Base-by-base conservation (phyloP, 1,140 invertebrate genomes). In the Dendroctonus ponderosae region DNA sequence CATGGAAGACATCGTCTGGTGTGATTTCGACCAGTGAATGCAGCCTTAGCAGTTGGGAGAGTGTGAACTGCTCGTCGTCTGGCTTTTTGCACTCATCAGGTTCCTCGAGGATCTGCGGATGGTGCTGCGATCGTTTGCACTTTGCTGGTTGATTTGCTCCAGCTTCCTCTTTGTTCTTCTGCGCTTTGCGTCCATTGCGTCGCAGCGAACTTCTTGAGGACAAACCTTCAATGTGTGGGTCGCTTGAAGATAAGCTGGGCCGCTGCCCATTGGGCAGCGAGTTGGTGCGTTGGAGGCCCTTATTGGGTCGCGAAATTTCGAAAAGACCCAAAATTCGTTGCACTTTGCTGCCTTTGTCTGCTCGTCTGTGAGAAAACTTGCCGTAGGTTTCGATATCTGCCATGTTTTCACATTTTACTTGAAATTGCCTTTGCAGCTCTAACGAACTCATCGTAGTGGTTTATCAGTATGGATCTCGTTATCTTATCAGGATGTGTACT, bases 291-390 rank as follows among this genome's bases (percentile, higher is more conserved):
- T 26, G 12, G 15, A 61, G 39, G 2, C 40, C 50, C 7, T 61
- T 61, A 49, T 61, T 49, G n/a, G 58, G 58, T 5, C 58, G 58
- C 6, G 58, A 12, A 5, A 61, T 61, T 39, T 61, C 44, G 11
- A 61, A 61, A 7, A 61, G 26, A 48, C 12, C 12, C 41, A 61
- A 37, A 12, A 50, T 61, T 39, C 37, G 14, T 11, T 41, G 41
- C 12, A 15, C 14, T 40, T 58, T n/a, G 7, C 14, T 44, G 40
- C 12, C 7, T 44, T 58, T 58, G 56, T 51, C 14, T 8, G n/a
- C 12, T 51, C n/a, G n/a, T 51, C 49, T 15, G 0, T 14, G 15
- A 2, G 15, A 7, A 51, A 2, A 51, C 56, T 58, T 44, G 8
- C 39, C 4, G 37, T 58, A 58, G 7, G 39, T 56, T 56, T 56